Conservation (phyloP, 2,797 vertebrate genomes). For the Okamejei kenojei region DNA sequence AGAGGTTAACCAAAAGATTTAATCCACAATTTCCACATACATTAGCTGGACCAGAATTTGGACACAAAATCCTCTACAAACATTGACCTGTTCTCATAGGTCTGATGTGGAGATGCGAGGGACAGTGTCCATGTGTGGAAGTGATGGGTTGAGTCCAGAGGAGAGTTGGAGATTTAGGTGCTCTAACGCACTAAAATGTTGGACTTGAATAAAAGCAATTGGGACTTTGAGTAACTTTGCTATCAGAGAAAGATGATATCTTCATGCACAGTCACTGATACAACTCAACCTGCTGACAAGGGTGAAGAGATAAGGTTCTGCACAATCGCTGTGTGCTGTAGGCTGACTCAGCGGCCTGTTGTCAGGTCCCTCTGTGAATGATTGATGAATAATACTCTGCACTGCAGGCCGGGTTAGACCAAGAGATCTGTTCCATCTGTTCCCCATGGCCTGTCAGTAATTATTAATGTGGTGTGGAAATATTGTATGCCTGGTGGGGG, state of each 20-base stretch:
- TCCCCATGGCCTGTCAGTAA: constrained; percentile 40
- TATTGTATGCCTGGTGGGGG: constrained; percentile 37
- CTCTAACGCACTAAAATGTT: not conserved
- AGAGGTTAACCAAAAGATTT: not conserved
- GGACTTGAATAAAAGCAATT: not conserved
- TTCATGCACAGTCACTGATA: not conserved
- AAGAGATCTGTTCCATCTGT: constrained; percentile 42
- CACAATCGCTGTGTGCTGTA: constrained; percentile 45
- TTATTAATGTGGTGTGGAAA: constrained; percentile 46
- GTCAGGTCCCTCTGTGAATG: constrained; percentile 48
- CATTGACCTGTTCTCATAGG: not conserved
- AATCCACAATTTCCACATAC: not conserved
- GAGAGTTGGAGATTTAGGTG: not conserved
- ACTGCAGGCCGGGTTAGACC: constrained; percentile 51
- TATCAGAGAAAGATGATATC: not conserved
- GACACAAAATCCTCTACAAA: not conserved
- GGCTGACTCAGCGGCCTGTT: constrained; percentile 58
- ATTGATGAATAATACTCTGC: constrained; percentile 62
- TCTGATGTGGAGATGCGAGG: not conserved
- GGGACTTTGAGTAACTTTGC: too few species aligned
- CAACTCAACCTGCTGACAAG: constrained; percentile 39
- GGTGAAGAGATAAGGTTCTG: constrained; percentile 48
- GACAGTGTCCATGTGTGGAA: not conserved
- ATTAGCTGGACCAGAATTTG: not conserved
- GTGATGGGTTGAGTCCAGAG: not conserved